Evolutionary conservation across 2,113 vertebrate species (phyloP).

Genomic region (Carassius auratus): DNA sequence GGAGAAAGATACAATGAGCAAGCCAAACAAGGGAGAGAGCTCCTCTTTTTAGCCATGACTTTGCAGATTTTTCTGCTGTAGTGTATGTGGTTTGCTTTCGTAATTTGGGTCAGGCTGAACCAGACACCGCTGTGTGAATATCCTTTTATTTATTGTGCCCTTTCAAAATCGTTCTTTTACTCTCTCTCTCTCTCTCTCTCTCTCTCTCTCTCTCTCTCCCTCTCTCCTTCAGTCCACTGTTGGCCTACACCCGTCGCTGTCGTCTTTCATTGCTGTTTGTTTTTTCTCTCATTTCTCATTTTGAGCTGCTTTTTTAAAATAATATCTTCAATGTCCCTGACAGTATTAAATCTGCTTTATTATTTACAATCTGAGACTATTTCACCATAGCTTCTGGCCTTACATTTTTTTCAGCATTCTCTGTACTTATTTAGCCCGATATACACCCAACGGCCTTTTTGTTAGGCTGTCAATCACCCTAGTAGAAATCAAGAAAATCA

Average conservation of each 20-base stretch:
- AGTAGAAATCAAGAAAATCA: too few species aligned
- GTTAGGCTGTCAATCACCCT: too few species aligned
- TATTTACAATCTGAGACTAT: neutral
- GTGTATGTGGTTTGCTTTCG: constrained; percentile 53
- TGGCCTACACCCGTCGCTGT: neutral
- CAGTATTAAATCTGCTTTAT: neutral
- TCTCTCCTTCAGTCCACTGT: neutral
- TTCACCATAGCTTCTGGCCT: neutral
- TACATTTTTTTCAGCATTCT: neutral
- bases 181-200: constrained; percentile 26
- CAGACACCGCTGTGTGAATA: constrained; percentile 43
- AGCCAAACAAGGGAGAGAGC: neutral
- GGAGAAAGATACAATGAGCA: constrained; percentile 6
- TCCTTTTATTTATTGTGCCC: constrained; percentile 32
- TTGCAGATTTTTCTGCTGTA: constrained; percentile 61
- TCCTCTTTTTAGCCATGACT: constrained; percentile 64
- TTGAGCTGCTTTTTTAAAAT: neutral
- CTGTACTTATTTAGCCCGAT: neutral
- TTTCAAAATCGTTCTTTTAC: constrained; percentile 43
- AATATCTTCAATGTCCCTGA: neutral
- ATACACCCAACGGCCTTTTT: too few species aligned
- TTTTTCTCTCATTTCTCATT: neutral
- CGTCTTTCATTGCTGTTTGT: neutral
- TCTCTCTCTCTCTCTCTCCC: constrained; percentile 23
- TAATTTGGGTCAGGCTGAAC: constrained; percentile 59